Evolutionary conservation across 2,113 vertebrate genomes (phyloP), one percentile per base, ranked within the genome.

Genomic region (Anthoscopus minutus): DNA sequence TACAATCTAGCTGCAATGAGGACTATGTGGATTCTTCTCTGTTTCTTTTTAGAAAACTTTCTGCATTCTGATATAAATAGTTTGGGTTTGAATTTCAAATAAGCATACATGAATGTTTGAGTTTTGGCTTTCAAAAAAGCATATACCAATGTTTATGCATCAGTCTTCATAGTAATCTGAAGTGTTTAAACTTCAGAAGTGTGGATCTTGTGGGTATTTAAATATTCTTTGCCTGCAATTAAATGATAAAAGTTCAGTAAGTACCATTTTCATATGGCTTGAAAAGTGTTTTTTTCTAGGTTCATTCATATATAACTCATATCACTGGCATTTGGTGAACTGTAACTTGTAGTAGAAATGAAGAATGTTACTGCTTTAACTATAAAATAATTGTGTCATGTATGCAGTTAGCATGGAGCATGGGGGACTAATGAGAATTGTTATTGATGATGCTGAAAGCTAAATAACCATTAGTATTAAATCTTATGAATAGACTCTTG

Each of bases 381-480:
- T 81, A 35, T 69, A 83, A 88, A 97, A 92, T 88, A 82, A 77
- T 84, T 95, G 85, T 94, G 81, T 96, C 91, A 86, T 85, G 47
- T 94, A 95, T 90, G 95, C 96, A 96, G 66, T 94, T 97, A 97
- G 94, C 96, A 95, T 96, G 96, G 95, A 97, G 90, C 85, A 51
- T 54, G 35, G 78, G 53, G 88, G 74, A 86, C 94, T 97, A 96
- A 96, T 97, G 96, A 96, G 94, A 92, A 93, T 96, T 97, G 82
- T 96, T 97, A 97, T 38, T 94, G 96, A 94, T 95, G 94, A 97
- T 96, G 93, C 96, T 97, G 97, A 98, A 97, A 97, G 96, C 96
- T 96, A 97, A 97, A 97, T 98, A 97, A 97, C 97, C 96, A 96
- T 95, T 95, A 97, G 95, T 96, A 96, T 97, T 97, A 97, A 96